Conservation (phyloP, 2,888 invertebrate species). For the Apamea epomidion region DNA sequence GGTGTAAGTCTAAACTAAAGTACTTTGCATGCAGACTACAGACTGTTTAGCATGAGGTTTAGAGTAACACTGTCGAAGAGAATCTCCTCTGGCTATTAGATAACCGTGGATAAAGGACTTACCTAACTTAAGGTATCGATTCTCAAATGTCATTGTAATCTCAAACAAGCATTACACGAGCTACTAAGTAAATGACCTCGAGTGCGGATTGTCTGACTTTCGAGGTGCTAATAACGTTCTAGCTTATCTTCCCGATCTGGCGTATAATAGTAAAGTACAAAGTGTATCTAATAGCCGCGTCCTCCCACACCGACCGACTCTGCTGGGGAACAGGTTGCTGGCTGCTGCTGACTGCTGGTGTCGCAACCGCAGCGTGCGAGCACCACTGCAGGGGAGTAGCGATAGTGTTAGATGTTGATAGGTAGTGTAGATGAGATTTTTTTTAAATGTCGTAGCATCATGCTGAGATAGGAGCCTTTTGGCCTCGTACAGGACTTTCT, state of each 20-base stretch:
- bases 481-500: too few species aligned
- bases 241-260: conserved; percentile 33
- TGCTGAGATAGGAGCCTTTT: too few species aligned
- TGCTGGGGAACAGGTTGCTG: conserved; percentile 33
- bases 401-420: neutral
- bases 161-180: conserved; percentile 6
- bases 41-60: neutral
- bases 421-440: too few species aligned
- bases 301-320: conserved; percentile 43
- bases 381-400: neutral
- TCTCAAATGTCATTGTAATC: neutral
- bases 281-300: conserved; percentile 25
- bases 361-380: neutral
- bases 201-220: neutral
- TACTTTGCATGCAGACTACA: neutral
- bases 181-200: neutral
- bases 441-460: too few species aligned
- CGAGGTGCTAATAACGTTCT: conserved; percentile 25
- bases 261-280: conserved; percentile 24
- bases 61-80: neutral
- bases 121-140: neutral
- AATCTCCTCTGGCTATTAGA: neutral
- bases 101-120: neutral
- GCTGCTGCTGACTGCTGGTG: conserved; percentile 9
- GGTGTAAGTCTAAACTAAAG: neutral